Evolutionary conservation across 2,113 vertebrate species (phyloP).

Genomic region (Pituophis catenifer): DNA sequence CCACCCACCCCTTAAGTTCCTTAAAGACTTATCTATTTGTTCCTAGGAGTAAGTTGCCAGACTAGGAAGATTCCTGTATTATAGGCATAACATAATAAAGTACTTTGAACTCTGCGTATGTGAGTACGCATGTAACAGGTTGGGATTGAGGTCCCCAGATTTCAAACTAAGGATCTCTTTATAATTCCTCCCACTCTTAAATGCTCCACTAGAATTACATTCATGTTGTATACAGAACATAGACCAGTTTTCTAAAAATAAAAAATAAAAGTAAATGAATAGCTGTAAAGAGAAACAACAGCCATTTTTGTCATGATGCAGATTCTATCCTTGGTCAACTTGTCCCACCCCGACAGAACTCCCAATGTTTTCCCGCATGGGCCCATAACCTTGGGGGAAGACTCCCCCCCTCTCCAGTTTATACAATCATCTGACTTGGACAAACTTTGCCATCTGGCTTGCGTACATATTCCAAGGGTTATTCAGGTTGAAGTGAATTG

Average conservation of each 20-base stretch:
- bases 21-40: neutral
- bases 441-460: conserved; percentile 1
- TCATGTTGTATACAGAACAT: neutral
- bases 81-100: neutral
- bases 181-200: neutral
- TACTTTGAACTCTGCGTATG: too few relatives aligned
- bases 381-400: neutral
- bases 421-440: neutral
- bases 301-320: neutral
- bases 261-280: neutral
- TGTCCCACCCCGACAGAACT: neutral
- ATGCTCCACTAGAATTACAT: neutral
- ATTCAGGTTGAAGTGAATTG: neutral
- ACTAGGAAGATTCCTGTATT: neutral
- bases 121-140: neutral
- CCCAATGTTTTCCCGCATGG: neutral
- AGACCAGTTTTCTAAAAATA: neutral
- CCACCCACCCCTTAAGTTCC: neutral
- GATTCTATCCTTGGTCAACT: neutral
- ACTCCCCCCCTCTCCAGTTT: neutral
- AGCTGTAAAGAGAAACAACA: neutral
- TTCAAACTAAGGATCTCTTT: neutral
- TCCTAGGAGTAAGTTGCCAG: neutral
- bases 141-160: neutral
- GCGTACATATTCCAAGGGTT: neutral